Evolutionary conservation across 2,888 invertebrate genomes (phyloP), one percentile per base, ranked within the genome.

Genomic region (Synergus laeviventris): DNA sequence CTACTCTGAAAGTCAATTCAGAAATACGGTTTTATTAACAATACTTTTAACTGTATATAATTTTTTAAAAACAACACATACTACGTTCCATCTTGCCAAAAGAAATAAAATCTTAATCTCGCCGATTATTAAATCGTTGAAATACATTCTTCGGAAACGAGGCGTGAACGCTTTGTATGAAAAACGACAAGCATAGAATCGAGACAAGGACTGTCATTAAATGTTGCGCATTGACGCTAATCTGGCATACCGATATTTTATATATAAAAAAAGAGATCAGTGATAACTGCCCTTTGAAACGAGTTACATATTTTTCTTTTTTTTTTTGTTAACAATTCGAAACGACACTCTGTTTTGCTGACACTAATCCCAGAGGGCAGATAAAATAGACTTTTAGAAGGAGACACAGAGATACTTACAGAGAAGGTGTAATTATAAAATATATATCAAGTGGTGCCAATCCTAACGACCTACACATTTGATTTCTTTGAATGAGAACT

Each of bases 131-230:
- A 45, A 49, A 49, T 70, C 45, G 49, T 49, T 49, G 45, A 70
- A 70, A 49, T 49, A 70, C 66, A 70, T n/a, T 70, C 70, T n/a
- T 36, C 31, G 31, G 70, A 70, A 70, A 70, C 31, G 70, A 70
- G 70, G 70, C 49, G 45, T 70, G 70, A 31, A 70, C 70, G 49
- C 49, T 49, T 70, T 70, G 31, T 31, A 9, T 21, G 56, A 56
- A 24, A 56, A 56, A 49, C 49, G 49, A 49, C 9, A n/a, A 56
- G 56, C 21, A 56, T 21, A 14, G 49, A 21, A 70, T 24, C 11
- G 31, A 70, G 45, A 70, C 70, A 70, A n/a, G 45, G 31, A 70
- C 31, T 70, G 70, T 70, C 70, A 70, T 70, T 70, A 70, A 70
- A 45, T 49, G 70, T 49, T 70, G 31, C 45, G 31, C 11, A 11